Percentiles rank a stretch among this genome's conserved stretches.
These are phyloP conservation scores for Callipepla californica DNA, from an alignment of 2,113 vertebrate genomes.

Conservation along the genomic window DNA sequence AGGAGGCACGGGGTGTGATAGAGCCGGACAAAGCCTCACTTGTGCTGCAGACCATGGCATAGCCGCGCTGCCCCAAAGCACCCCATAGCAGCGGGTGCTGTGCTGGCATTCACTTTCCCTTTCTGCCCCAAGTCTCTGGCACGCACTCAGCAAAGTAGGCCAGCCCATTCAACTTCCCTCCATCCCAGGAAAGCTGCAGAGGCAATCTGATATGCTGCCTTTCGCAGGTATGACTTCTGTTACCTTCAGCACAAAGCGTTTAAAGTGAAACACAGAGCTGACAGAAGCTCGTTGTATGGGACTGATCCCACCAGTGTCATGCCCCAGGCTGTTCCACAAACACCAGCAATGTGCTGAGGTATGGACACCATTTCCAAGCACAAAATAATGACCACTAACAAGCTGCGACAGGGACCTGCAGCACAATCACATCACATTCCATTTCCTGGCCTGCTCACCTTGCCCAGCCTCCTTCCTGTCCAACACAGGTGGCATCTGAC, in stretches of 20 bases:
- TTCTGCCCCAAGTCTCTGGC: slow-evolving; percentile 68
- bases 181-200: slow-evolving; percentile 55
- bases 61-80: slow-evolving; percentile 64
- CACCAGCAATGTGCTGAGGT: slow-evolving; percentile 42
- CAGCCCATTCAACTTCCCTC: slow-evolving; percentile 59
- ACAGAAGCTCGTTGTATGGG: slow-evolving; percentile 50
- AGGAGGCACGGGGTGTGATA: slow-evolving; percentile 74
- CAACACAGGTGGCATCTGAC: not conserved
- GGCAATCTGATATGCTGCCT: slow-evolving; percentile 43
- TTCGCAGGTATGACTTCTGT: slow-evolving; percentile 6
- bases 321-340: slow-evolving; percentile 49
- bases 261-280: slow-evolving; percentile 59
- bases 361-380: slow-evolving; percentile 11
- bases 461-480: not conserved
- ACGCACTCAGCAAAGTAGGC: slow-evolving; percentile 53
- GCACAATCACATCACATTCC: not conserved
- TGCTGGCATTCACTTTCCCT: slow-evolving; percentile 65
- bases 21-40: slow-evolving; percentile 87
- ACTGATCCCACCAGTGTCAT: slow-evolving; percentile 41
- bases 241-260: slow-evolving; percentile 27
- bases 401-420: slow-evolving; percentile 22
- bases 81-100: slow-evolving; percentile 72
- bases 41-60: slow-evolving; percentile 81
- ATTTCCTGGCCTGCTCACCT: not conserved
- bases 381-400: not conserved